phyloP scores from a whole-genome alignment of 2,113 vertebrate species.

The Pagrus major region DNA sequence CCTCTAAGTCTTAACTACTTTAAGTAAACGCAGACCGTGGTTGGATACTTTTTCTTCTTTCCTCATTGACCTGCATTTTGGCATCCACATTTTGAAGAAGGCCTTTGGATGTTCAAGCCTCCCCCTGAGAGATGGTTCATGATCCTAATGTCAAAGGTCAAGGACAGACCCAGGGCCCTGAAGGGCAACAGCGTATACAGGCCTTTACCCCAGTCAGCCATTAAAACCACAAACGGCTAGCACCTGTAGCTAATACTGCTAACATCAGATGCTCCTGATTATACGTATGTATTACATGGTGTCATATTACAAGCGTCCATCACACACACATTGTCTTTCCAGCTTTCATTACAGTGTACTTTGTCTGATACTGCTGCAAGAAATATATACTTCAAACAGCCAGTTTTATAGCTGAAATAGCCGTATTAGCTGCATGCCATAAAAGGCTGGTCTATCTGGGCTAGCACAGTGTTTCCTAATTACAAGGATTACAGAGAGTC shows the following conservation, averaged over 20 bases:
- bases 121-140: constrained; percentile 61
- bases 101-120: constrained; percentile 73
- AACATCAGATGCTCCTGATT: constrained; percentile 71
- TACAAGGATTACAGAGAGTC: constrained; percentile 49
- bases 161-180: constrained; percentile 68
- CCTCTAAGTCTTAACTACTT: constrained; percentile 71
- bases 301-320: constrained; percentile 70
- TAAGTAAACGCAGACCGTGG: constrained; percentile 69
- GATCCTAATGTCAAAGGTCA: constrained; percentile 70
- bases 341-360: constrained; percentile 72
- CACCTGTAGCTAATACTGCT: constrained; percentile 75
- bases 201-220: constrained; percentile 80
- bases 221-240: constrained; percentile 64
- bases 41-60: constrained; percentile 80
- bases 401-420: constrained; percentile 73
- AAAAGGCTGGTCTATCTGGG: constrained; percentile 66
- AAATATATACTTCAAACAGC: constrained; percentile 73
- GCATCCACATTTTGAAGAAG: constrained; percentile 63
- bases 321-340: constrained; percentile 59
- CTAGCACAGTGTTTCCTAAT: constrained; percentile 77
- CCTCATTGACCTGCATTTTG: constrained; percentile 71
- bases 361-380: constrained; percentile 73
- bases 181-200: constrained; percentile 70
- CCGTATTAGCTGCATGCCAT: constrained; percentile 80
- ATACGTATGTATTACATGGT: constrained; percentile 69